Evolutionary conservation across 2,797 vertebrate genomes (phyloP), one percentile per base, ranked within the genome.

Genomic region (Scolopax bukidnonensis): DNA sequence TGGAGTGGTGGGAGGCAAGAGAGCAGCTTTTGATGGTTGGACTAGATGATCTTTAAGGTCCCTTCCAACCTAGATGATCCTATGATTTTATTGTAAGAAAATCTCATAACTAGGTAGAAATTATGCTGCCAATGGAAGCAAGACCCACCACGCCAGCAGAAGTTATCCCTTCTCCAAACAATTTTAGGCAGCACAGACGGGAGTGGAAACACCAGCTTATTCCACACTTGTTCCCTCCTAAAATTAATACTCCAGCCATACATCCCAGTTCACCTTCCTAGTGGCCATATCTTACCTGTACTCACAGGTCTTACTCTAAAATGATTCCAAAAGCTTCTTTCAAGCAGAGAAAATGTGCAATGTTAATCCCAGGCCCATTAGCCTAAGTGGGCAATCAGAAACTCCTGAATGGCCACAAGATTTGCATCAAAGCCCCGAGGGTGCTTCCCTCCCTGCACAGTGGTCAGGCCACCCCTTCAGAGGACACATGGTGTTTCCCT

Each of bases 231-330:
- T 40, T 64, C 40, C 73, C 28, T 81, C 76, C n/a, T 27, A 36
- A 78, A 77, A 57, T 41, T 64, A 15, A n/a, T 68, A 87, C 86
- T 50, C 84, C 53, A 41, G 14, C 36, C 0, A 0, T 32, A 19
- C 30, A 54, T 20, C 23, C 82, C 0, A n/a, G 51, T 8, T 78
- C 33, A 41, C 10, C 25, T 79, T 76, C 65, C 77, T 48, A 41
- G 70, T 3, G 19, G 63, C 16, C 0, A 0, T 24, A 51, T 12
- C 61, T 33, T 6, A 13, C 33, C 38, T 59, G 56, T 6, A 19
- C 3, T 77, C 77, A 45, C 54, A 80, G 20, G 1, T 57, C 14
- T 59, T 18, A n/a, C 7, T 40, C 50, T 25, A 21, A 47, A 83
- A 61, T 12, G 3, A 41, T 21, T 20, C 5, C 18, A 45, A 60